A percentile compares a stretch with the other conserved stretches of the same genome.
Evolutionary conservation across 1,140 invertebrate species (phyloP).

Genomic region (Dinothrombium tinctorium): DNA sequence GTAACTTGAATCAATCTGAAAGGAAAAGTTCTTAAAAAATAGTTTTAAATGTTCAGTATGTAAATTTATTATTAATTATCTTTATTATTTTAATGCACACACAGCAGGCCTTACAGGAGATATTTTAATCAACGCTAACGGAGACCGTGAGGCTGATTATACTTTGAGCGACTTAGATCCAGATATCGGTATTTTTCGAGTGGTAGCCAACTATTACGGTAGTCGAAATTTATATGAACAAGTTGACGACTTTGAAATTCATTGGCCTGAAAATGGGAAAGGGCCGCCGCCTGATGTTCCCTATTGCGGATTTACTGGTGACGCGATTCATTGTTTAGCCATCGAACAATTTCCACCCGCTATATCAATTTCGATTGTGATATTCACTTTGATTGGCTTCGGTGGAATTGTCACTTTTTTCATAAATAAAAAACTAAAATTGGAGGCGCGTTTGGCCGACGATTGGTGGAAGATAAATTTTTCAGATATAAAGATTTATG

Average conservation of each 20-base stretch:
- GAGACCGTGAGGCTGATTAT: conserved; percentile 60
- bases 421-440: conserved; percentile 8
- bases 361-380: background rate
- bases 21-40: background rate
- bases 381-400: background rate
- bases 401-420: background rate
- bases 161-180: conserved; percentile 57
- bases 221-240: conserved; percentile 38
- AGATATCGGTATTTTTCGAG: conserved; percentile 42
- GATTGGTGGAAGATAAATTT: conserved; percentile 10
- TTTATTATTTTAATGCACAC: too few relatives aligned
- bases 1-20: too few relatives aligned
- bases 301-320: conserved; percentile 35
- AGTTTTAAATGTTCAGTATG: background rate
- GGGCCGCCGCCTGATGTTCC: conserved; percentile 44
- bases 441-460: conserved; percentile 6
- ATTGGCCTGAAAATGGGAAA: conserved; percentile 47
- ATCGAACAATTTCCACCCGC: conserved; percentile 3
- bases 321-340: conserved; percentile 23
- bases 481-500: conserved; percentile 8
- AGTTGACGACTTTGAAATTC: conserved; percentile 41
- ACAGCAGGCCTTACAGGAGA: conserved; percentile 40
- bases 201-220: conserved; percentile 32
- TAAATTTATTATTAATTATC: conserved; percentile 21
- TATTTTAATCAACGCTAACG: conserved; percentile 56